Evolutionary conservation across 2,113 vertebrate genomes (phyloP).

Genomic region (Lamprologus callipterus): DNA sequence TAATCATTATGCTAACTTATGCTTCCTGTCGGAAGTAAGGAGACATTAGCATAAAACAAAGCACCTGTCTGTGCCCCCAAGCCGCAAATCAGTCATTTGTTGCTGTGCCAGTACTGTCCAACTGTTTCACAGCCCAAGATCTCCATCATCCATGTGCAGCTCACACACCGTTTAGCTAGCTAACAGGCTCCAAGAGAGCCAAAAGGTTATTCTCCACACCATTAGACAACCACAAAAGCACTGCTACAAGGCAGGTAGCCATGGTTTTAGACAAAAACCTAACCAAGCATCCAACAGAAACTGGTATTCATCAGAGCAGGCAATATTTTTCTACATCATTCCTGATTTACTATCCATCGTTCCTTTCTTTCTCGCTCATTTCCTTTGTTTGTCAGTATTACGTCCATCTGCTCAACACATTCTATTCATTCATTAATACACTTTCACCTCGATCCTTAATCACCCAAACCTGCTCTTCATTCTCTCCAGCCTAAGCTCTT

Average conservation of each 20-base stretch:
- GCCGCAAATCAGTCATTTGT: background rate
- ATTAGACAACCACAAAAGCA: background rate
- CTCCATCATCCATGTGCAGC: background rate
- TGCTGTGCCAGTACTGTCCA: background rate
- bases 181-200: background rate
- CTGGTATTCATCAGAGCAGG: background rate
- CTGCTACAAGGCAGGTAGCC: background rate
- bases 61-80: background rate
- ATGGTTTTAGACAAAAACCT: background rate
- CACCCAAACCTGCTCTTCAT: background rate
- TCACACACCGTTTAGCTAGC: background rate
- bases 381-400: background rate
- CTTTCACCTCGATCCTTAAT: background rate
- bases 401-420: background rate
- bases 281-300: background rate
- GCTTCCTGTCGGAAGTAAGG: background rate
- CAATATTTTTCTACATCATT: background rate
- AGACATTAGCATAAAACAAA: background rate
- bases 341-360: background rate
- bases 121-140: background rate
- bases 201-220: background rate
- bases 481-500: background rate
- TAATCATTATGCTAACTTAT: background rate
- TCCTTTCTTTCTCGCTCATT: background rate
- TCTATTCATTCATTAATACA: background rate